phyloP scores from a whole-genome alignment of 2,888 invertebrate genomes.

The Drosophila mercatorum region DNA sequence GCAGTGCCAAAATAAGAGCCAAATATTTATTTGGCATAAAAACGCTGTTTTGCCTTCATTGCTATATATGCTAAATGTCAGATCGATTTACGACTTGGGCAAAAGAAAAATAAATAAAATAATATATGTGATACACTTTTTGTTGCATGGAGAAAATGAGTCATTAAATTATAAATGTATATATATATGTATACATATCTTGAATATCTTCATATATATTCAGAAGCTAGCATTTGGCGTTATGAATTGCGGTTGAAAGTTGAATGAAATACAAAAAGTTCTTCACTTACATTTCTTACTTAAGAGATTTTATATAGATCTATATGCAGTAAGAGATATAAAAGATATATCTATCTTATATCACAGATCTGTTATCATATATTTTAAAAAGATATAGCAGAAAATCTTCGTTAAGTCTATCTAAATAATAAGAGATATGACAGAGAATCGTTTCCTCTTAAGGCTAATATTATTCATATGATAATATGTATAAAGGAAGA shows the following conservation, averaged over 20 bases:
- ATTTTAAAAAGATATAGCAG: no score
- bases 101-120: slow-evolving; percentile 2
- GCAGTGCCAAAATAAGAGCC: slow-evolving; percentile 21
- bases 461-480: no score
- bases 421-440: no score
- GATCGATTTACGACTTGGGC: slow-evolving; percentile 36
- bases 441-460: no score
- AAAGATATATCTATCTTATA: no score
- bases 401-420: no score
- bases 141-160: not conserved
- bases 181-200: not conserved
- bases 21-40: slow-evolving; percentile 21
- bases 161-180: not conserved
- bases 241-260: no score
- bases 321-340: no score
- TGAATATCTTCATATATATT: not conserved
- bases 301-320: not conserved
- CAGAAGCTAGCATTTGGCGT: not conserved
- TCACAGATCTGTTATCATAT: no score
- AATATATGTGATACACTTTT: slow-evolving; percentile 22
- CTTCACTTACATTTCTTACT: not conserved
- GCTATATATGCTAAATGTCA: slow-evolving; percentile 20
- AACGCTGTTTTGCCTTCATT: not conserved
- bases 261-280: not conserved
- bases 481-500: no score